These are phyloP conservation scores for Buceros bicornis DNA, from an alignment of 2,797 vertebrate genomes.

Conservation along the genomic window DNA sequence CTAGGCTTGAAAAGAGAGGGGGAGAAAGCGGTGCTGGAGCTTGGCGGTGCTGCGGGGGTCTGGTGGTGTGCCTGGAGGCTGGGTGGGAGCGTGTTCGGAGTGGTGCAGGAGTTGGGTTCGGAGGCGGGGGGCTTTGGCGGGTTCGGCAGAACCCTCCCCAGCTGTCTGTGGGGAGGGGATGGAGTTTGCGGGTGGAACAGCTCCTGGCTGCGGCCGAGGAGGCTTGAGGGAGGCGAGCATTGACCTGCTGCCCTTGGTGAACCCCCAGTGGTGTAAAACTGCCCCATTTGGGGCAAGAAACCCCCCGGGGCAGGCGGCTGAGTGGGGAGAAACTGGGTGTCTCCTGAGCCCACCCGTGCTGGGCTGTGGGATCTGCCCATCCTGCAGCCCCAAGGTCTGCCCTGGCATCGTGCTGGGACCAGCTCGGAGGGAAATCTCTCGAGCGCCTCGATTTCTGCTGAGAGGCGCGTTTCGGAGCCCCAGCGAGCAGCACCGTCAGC, in stretches of 20 bases:
- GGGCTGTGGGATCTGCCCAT: neutral
- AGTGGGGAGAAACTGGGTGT: rapidly evolving
- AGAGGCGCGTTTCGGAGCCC: neutral
- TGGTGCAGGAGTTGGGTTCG: neutral
- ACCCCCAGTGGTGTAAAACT: neutral
- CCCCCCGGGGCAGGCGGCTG: neutral
- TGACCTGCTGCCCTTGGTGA: neutral
- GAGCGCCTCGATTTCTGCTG: neutral
- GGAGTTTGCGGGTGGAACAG: neutral
- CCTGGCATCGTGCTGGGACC: neutral
- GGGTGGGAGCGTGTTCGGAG: rapidly evolving
- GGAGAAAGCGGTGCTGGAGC: neutral
- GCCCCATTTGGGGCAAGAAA: neutral
- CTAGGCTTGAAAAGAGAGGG: neutral
- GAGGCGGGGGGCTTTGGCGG: neutral
- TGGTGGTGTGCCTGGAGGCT: rapidly evolving
- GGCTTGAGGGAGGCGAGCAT: neutral
- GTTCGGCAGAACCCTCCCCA: too few species aligned
- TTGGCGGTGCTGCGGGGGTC: neutral
- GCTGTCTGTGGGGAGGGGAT: neutral
- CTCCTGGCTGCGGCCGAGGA: neutral
- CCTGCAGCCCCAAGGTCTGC: rapidly evolving
- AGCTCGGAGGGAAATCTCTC: neutral
- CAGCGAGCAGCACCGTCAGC: too few species aligned
- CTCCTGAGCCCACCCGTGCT: rapidly evolving